A percentile compares a stretch with the other conserved stretches of the same genome.
These are phyloP conservation scores for Ctenicera cuprea DNA, from an alignment of 2,888 invertebrate species.

Conservation along the genomic window DNA sequence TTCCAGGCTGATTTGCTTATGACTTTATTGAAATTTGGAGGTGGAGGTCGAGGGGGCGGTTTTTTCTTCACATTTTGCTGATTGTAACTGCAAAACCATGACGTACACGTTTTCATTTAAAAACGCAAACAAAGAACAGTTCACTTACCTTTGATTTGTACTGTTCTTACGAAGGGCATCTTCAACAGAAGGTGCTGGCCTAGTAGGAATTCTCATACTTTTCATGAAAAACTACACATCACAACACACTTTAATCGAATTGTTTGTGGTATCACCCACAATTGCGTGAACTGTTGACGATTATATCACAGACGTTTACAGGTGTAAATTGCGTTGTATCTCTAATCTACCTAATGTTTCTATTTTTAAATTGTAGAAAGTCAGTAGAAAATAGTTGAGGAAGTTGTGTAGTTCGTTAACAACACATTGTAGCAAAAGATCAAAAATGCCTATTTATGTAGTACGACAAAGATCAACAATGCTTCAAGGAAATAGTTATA, in stretches of 20 bases:
- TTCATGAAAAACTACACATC: conserved; percentile 56
- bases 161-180: conserved; percentile 54
- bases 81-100: conserved; percentile 27
- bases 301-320: conserved; percentile 21
- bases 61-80: conserved; percentile 75
- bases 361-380: conserved; percentile 34
- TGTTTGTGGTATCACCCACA: conserved; percentile 7
- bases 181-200: conserved; percentile 58
- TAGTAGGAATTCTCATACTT: conserved; percentile 57
- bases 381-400: conserved; percentile 11
- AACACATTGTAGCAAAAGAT: background rate
- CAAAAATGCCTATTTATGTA: background rate
- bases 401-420: background rate
- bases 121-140: background rate
- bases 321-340: conserved; percentile 21
- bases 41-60: conserved; percentile 84
- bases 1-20: conserved; percentile 69
- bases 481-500: background rate
- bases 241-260: conserved; percentile 23
- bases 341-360: conserved; percentile 8
- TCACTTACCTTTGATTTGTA: conserved; percentile 42
- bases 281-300: background rate
- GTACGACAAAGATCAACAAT: conserved; percentile 10
- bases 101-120: background rate
- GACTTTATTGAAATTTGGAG: conserved; percentile 74